Percentiles rank a stretch among this genome's conserved stretches.
Evolutionary conservation across 2,113 vertebrate genomes (phyloP).

Genomic region (Cephalopterus ornatus): DNA sequence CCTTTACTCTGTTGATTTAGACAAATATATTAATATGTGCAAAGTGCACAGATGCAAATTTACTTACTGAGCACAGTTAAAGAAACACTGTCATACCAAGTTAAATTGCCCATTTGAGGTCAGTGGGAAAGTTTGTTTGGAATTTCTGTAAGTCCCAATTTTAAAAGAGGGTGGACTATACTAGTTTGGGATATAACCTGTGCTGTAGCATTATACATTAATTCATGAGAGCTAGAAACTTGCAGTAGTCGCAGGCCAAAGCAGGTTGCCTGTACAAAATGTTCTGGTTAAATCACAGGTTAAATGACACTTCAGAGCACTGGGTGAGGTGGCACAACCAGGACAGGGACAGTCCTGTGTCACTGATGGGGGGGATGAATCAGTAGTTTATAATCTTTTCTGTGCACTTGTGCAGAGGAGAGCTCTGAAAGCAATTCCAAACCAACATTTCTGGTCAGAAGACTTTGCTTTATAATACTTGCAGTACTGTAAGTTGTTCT

Average conservation of each 20-base stretch:
- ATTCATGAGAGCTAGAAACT: neutral
- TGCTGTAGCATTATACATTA: neutral
- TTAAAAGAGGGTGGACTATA: neutral
- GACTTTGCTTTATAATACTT: neutral
- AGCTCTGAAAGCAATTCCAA: neutral
- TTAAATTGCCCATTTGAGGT: neutral
- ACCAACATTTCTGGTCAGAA: neutral
- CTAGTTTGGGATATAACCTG: neutral
- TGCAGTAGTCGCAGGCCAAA: neutral
- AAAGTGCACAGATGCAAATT: neutral
- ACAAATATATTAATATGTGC: conserved; percentile 1
- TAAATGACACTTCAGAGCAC: neutral
- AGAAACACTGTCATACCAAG: neutral
- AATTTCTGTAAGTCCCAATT: neutral
- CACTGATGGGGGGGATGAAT: neutral
- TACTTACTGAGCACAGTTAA: neutral
- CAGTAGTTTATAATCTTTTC: neutral
- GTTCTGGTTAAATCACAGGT: neutral
- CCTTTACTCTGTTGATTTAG: conserved; percentile 47
- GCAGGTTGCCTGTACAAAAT: neutral
- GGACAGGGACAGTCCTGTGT: neutral
- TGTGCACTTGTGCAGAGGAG: neutral
- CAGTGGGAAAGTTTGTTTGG: neutral
- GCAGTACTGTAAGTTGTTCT: neutral
- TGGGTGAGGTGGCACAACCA: neutral